Base-by-base conservation (phyloP, 2,113 vertebrate species). In the Crotalus tigris region DNA sequence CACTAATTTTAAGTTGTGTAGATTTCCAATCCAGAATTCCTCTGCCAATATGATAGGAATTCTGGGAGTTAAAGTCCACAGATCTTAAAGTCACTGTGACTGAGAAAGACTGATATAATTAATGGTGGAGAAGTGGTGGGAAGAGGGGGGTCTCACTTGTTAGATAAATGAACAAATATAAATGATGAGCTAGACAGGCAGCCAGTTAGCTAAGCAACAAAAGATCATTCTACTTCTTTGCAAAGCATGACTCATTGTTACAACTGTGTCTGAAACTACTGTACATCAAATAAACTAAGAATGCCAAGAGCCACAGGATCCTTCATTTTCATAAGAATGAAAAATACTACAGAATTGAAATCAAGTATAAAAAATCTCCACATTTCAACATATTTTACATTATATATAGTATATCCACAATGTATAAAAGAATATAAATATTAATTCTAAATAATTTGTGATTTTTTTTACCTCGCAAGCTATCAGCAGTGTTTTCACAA, bases 231-330 rank as follows among this genome's bases (percentile, higher is more conserved):
- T 33, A 7, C 13, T 58, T 93, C 57, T 61, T 89, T 89, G 53
- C 54, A 91, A 91, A 91, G 55, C 23, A 92, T 91, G 46, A 19
- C 90, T 94, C 86, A 90, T 2, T 0, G 0, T 81, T 92, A 64
- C 57, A 4, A 86, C 1, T 3, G 58, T 2, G 26, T 90, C 26
- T 5, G 19, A 88, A 94, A 57, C 17, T 7, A 88, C 2, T 49
- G 55, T 26, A 51, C n/a, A 94, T 51, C 29, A 92, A 64, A 89
- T 92, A 59, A 87, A 85, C 46, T 33, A 19, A 85, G 92, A 91
- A 58, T 54, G 54, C 8, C 85, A 90, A 90, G 29, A 61, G 75
- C 49, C 85, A 57, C 26, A 33, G 33, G 44, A 55, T 6, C 15
- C 55, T 88, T 57, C 54, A 64, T 23, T 61, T 61, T 61, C 12